These are phyloP conservation scores for Drosophila nebulosa DNA, from an alignment of 1,140 invertebrate genomes.

Conservation along the genomic window DNA sequence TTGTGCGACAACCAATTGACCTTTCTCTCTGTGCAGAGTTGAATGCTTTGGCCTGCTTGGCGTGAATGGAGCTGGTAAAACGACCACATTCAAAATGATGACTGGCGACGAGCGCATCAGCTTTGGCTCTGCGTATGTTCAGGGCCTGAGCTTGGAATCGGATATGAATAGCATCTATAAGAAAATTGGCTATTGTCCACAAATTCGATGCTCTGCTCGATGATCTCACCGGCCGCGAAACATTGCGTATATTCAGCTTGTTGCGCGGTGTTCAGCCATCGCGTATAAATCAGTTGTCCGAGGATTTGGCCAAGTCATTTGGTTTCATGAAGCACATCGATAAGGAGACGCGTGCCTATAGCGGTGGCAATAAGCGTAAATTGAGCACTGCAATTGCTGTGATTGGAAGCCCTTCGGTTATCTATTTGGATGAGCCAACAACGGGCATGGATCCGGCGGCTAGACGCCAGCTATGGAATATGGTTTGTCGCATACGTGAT, in stretches of 20 bases:
- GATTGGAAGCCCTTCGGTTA: slow-evolving; percentile 92
- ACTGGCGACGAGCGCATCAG: slow-evolving; percentile 89
- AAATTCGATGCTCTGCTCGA: slow-evolving; percentile 92
- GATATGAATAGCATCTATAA: slow-evolving; percentile 83
- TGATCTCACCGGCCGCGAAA: slow-evolving; percentile 90
- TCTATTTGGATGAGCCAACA: slow-evolving; percentile 94
- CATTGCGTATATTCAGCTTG: slow-evolving; percentile 87
- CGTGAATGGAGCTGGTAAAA: slow-evolving; percentile 93
- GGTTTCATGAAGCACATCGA: slow-evolving; percentile 81
- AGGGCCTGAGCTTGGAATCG: slow-evolving; percentile 82
- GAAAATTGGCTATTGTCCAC: slow-evolving; percentile 90
- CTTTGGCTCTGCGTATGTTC: slow-evolving; percentile 82
- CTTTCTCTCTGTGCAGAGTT: slow-evolving; percentile 71
- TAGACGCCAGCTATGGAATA: slow-evolving; percentile 89
- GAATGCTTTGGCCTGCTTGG: slow-evolving; percentile 96
- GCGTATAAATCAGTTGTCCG: slow-evolving; percentile 80
- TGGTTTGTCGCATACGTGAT: slow-evolving; percentile 84
- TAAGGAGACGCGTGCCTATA: slow-evolving; percentile 85
- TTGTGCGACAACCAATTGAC: too few relatives aligned
- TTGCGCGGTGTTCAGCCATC: slow-evolving; percentile 86
- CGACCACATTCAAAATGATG: slow-evolving; percentile 94
- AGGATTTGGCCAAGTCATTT: slow-evolving; percentile 80
- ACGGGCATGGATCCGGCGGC: slow-evolving; percentile 93
- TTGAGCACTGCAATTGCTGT: slow-evolving; percentile 95
- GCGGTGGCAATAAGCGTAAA: slow-evolving; percentile 97